Conservation (phyloP, 2,888 invertebrate genomes). For the Drosophila aldrichi region DNA sequence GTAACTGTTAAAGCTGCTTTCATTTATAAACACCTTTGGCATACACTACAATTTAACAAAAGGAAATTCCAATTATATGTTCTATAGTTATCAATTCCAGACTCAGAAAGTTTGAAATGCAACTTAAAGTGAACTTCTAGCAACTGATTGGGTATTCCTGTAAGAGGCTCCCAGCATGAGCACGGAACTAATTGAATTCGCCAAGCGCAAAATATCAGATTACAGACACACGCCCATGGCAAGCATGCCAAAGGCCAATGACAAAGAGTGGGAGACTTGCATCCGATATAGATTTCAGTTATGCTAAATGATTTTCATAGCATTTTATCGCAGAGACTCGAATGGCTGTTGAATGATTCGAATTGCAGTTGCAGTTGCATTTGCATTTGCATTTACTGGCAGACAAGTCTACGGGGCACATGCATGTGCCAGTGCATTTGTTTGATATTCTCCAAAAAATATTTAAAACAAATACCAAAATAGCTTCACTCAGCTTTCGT, state of each 20-base stretch:
- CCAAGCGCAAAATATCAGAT: neutral
- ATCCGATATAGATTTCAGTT: constrained; percentile 7
- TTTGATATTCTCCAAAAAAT: constrained; percentile 12
- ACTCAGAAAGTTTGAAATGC: neutral
- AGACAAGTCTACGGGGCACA: constrained; percentile 16
- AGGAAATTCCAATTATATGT: too few species aligned
- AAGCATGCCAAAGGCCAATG: neutral
- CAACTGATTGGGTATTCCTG: neutral
- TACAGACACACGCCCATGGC: neutral
- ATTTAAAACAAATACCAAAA: neutral
- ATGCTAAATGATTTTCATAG: constrained; percentile 8
- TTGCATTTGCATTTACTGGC: neutral
- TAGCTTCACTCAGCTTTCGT: neutral
- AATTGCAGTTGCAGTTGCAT: constrained; percentile 23
- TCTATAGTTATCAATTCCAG: too few species aligned
- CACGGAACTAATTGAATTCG: constrained; percentile 7
- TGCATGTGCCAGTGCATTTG: constrained; percentile 16
- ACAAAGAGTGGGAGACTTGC: neutral
- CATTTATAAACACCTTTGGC: too few species aligned
- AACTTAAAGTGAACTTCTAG: neutral
- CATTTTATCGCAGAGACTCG: neutral
- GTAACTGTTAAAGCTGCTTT: too few species aligned
- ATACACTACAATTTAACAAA: too few species aligned
- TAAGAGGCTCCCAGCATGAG: neutral
- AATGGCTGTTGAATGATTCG: neutral